Percentiles rank a stretch among this genome's conserved stretches.
Conservation (phyloP, 2,113 vertebrate species). For the Podarcis cretensis region DNA sequence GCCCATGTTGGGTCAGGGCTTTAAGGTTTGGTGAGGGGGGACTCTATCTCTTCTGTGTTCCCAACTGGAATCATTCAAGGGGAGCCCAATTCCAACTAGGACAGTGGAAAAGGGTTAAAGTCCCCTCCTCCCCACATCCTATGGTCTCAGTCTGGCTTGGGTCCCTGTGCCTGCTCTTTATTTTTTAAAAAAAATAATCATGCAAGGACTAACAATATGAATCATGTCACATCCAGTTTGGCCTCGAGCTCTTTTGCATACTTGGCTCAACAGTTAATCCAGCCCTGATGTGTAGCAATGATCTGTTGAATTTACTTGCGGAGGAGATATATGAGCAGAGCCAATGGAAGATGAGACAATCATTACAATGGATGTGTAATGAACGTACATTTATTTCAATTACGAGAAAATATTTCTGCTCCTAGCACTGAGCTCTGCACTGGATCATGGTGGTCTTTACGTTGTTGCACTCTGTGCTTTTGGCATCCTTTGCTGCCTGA, state of each 20-base stretch:
- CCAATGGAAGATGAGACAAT: not conserved
- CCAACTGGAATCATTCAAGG: not conserved
- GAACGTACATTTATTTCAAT: slow-evolving; percentile 30
- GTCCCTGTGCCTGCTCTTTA: not conserved
- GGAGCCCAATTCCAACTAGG: not conserved
- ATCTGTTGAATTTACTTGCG: slow-evolving; percentile 6
- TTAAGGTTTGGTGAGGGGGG: not conserved
- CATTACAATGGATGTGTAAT: slow-evolving; percentile 10
- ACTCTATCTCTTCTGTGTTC: not conserved
- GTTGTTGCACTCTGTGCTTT: slow-evolving; percentile 27
- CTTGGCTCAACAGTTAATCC: slow-evolving; percentile 23
- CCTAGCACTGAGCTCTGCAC: not conserved
- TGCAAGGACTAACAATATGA: not conserved
- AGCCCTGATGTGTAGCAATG: not conserved
- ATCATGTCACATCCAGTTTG: not conserved
- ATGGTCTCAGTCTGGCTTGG: not conserved
- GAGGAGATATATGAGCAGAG: slow-evolving; percentile 11
- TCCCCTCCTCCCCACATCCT: not conserved
- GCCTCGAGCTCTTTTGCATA: not conserved
- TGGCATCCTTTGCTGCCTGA: slow-evolving; percentile 43
- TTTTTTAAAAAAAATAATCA: not conserved
- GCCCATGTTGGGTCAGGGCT: not conserved
- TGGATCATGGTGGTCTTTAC: slow-evolving; percentile 20
- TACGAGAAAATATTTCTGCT: slow-evolving; percentile 40
- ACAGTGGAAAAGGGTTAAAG: not conserved